Base-by-base conservation (phyloP, 2,888 invertebrate genomes). In the Molorchus minor region DNA sequence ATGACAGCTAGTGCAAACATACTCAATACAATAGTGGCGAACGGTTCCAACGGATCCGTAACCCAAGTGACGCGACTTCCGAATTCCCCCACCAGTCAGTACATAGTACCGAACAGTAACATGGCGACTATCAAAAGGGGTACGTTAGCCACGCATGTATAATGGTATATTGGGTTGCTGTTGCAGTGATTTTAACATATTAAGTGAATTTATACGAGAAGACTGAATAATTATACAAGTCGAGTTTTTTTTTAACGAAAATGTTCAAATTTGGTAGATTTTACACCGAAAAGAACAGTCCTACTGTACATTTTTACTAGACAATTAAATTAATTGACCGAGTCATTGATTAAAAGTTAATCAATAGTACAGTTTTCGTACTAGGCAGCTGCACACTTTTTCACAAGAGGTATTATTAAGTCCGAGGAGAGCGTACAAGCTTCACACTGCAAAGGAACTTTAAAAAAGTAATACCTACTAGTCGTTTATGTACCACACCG, bases 71-170 rank as follows among this genome's bases (percentile, higher is more conserved):
- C 80, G 45, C 73, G 82, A 65, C 73, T 82, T 61, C 82, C 82
- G 49, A 79, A 81, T 71, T 81, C 83, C 38, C 81, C 83, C 8
- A 82, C 82, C 40, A 81, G 81, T 70, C 85, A 84, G 72, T 85
- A 84, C 72, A 85, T 85, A 65, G 81, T 84, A 49, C 83, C 86
- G 60, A 85, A 83, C 73, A 82, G 85, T 49, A 84, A 83, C 60
- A 82, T 84, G 62, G 83, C 84, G 49, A 84, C 85, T 65, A 84
- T 87, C 47, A 87, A 87, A 75, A 82, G 87, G 49, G 86, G 86
- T 60, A 85, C 86, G 44, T 82, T 88, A 78, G 88, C 87, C 67
- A 88, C 88, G 76, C 87, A 88, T 75, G 88, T 88, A 83, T 87
- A 86, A 85, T 77, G 67, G 55, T 46, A 54, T 44, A 44, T 38